Evolutionary conservation across 2,113 vertebrate genomes (phyloP).

Genomic region (Solea solea): DNA sequence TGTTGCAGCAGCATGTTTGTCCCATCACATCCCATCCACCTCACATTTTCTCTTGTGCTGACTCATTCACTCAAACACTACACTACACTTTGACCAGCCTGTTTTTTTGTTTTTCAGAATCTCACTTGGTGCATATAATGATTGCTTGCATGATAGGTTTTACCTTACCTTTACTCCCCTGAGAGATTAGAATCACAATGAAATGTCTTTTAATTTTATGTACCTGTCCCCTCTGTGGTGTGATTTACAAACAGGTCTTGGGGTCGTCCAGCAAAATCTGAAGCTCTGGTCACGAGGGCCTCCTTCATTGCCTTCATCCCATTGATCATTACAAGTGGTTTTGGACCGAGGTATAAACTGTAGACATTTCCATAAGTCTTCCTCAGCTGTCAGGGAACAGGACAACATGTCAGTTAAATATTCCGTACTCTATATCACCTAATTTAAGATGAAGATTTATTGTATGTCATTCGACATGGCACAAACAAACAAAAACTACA

Average conservation of each 20-base stretch:
- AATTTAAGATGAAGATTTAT: background rate
- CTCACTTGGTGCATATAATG: too few species aligned
- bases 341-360: slow-evolving; percentile 71
- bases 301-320: slow-evolving; percentile 71
- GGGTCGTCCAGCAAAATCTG: slow-evolving; percentile 77
- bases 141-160: too few species aligned
- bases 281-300: slow-evolving; percentile 64
- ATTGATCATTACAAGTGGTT: slow-evolving; percentile 65
- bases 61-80: too few species aligned
- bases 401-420: slow-evolving; percentile 3
- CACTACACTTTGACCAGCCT: too few species aligned
- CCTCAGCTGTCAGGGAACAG: slow-evolving; percentile 59
- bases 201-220: background rate
- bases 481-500: background rate
- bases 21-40: too few species aligned
- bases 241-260: slow-evolving; percentile 64
- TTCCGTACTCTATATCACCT: background rate
- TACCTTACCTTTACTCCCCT: too few species aligned
- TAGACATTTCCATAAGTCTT: slow-evolving; percentile 74
- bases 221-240: slow-evolving; percentile 51
- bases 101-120: too few species aligned
- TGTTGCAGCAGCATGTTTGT: too few species aligned
- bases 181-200: background rate
- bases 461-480: background rate
- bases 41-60: too few species aligned